Percentiles rank a stretch among this genome's conserved stretches.
Conservation (phyloP, 2,797 vertebrate genomes). For the Mallotus villosus region DNA sequence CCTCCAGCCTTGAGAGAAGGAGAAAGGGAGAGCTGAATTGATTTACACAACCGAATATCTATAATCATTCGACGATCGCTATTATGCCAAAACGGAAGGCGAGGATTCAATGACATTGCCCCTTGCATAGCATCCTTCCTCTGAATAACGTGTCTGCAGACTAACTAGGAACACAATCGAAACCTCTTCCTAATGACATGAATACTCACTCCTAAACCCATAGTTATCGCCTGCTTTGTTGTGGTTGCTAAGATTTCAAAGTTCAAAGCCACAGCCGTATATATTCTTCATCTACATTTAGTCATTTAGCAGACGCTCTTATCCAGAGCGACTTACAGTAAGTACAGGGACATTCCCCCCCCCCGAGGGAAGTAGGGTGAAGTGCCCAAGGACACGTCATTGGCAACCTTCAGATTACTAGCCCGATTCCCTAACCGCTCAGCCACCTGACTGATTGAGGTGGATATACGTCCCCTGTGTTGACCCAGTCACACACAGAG, state of each 20-base stretch:
- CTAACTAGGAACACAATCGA: constrained; percentile 62
- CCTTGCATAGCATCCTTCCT: constrained; percentile 48
- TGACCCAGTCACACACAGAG: background rate
- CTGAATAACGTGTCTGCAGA: constrained; percentile 54
- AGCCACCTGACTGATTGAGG: too few species aligned
- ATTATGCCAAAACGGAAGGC: constrained; percentile 58
- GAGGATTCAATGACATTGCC: constrained; percentile 60
- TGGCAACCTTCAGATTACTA: too few species aligned
- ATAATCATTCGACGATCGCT: constrained; percentile 48
- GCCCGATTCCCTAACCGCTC: too few species aligned
- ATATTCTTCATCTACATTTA: constrained; percentile 54
- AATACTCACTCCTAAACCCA: constrained; percentile 46
- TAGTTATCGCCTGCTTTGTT: constrained; percentile 42
- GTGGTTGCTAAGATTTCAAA: constrained; percentile 55
- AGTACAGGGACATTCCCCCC: too few species aligned
- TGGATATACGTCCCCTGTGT: too few species aligned
- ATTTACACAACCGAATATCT: constrained; percentile 59
- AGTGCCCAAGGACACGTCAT: too few species aligned
- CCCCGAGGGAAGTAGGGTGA: too few species aligned
- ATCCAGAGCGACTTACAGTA: too few species aligned
- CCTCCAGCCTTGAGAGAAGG: constrained; percentile 42
- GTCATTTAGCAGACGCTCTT: constrained; percentile 1
- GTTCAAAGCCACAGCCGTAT: constrained; percentile 64
- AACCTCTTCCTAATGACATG: constrained; percentile 56
- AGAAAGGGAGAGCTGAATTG: constrained; percentile 40